Percentiles rank a stretch among this genome's conserved stretches.
These are phyloP conservation scores for Eclectus roratus DNA, from an alignment of 2,113 vertebrate genomes.

Conservation along the genomic window DNA sequence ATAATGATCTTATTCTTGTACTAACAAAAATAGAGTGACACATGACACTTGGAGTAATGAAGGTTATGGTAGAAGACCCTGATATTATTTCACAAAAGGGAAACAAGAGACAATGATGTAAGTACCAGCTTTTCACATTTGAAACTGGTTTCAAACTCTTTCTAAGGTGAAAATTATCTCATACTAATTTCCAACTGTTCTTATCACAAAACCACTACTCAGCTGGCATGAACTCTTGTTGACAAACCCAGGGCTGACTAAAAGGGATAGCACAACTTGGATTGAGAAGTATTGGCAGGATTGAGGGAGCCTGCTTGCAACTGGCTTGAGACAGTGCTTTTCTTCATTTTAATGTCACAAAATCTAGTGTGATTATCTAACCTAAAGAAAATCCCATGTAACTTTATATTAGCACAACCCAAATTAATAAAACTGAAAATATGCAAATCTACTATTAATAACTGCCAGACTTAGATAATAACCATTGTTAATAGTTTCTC, in stretches of 20 bases:
- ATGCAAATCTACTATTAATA: constrained; percentile 27
- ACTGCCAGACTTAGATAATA: background rate
- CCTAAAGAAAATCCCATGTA: constrained; percentile 32
- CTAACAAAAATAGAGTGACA: background rate
- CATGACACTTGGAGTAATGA: background rate
- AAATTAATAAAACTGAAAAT: constrained; percentile 30
- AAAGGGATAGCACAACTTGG: background rate
- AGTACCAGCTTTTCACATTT: background rate
- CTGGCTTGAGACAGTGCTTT: background rate
- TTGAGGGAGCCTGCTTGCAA: background rate
- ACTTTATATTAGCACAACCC: background rate
- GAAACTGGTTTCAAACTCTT: background rate
- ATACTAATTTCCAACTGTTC: background rate
- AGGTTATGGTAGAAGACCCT: background rate
- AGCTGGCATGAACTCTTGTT: constrained; percentile 1
- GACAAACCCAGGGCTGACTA: background rate
- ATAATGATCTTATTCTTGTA: background rate
- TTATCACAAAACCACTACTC: background rate
- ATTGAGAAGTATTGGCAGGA: background rate
- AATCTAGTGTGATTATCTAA: background rate
- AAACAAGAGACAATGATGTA: background rate
- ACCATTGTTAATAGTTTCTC: background rate
- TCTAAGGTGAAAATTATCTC: background rate
- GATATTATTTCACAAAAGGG: background rate
- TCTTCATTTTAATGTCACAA: background rate